Evolutionary conservation across 2,797 vertebrate genomes (phyloP).

Genomic region (Champsocephalus esox): DNA sequence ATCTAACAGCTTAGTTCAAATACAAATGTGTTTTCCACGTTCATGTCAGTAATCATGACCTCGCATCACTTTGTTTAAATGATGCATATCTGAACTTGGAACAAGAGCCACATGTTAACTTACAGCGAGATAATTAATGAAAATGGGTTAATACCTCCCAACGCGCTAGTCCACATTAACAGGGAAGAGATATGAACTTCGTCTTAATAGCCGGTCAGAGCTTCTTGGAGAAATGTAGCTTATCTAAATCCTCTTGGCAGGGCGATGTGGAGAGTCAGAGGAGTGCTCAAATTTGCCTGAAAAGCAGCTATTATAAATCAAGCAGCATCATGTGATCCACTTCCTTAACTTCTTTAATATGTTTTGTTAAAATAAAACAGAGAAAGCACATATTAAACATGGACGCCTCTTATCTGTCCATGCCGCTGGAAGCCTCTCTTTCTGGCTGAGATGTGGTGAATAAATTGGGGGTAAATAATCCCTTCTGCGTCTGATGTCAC

Average conservation of each 20-base stretch:
- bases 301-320: constrained; percentile 75
- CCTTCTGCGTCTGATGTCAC: constrained; percentile 58
- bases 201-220: constrained; percentile 77
- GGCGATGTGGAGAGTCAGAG: constrained; percentile 66
- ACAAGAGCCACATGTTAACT: constrained; percentile 56
- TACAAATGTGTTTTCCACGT: constrained; percentile 12
- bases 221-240: constrained; percentile 72
- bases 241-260: constrained; percentile 82
- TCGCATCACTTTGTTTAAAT: constrained; percentile 36
- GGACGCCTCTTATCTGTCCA: constrained; percentile 32
- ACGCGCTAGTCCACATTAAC: constrained; percentile 61
- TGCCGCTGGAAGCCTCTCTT: constrained; percentile 26
- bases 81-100: constrained; percentile 48
- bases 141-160: constrained; percentile 70
- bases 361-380: constrained; percentile 29
- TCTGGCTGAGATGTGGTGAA: constrained; percentile 36
- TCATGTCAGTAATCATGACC: constrained; percentile 28
- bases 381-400: constrained; percentile 21
- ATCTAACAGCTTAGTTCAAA: constrained; percentile 23
- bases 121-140: constrained; percentile 65
- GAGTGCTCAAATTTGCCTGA: constrained; percentile 76
- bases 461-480: constrained; percentile 33
- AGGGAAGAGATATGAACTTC: constrained; percentile 65
- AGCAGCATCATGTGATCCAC: constrained; percentile 51
- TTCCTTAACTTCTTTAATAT: constrained; percentile 45